phyloP scores from a whole-genome alignment of 1,140 invertebrate genomes.

The Cyclina sinensis region DNA sequence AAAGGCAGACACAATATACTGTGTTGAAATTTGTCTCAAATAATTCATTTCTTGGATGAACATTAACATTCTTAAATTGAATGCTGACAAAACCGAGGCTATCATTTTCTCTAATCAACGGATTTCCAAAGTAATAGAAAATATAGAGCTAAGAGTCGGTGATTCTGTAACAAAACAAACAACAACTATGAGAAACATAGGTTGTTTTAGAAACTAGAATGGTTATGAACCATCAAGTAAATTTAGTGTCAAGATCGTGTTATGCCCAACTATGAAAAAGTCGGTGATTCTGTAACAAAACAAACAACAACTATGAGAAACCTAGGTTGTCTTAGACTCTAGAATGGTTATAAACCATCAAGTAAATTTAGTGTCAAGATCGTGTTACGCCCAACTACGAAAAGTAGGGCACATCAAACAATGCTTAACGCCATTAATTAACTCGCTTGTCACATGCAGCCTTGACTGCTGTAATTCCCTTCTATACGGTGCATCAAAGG shows the following conservation, averaged over 20 bases:
- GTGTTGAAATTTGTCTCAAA: conserved; percentile 36
- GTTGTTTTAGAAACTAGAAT: neutral
- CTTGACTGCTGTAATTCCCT: conserved; percentile 45
- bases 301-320: conserved; percentile 8
- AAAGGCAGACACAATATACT: conserved; percentile 12
- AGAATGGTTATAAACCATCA: conserved; percentile 37
- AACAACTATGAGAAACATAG: neutral
- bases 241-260: conserved; percentile 27
- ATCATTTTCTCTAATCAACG: conserved; percentile 29
- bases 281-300: too few relatives aligned
- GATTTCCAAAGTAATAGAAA: neutral
- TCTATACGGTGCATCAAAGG: conserved; percentile 6
- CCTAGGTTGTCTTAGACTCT: neutral
- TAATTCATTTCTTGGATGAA: conserved; percentile 53
- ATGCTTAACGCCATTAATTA: conserved; percentile 22
- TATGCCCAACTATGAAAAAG: conserved; percentile 23
- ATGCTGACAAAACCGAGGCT: conserved; percentile 47
- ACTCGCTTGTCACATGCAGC: conserved; percentile 44
- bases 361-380: conserved; percentile 31
- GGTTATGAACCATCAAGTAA: conserved; percentile 41
- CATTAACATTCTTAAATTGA: conserved; percentile 56
- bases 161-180: conserved; percentile 25
- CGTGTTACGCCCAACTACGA: conserved; percentile 18
- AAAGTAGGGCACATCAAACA: conserved; percentile 31
- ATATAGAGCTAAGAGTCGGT: conserved; percentile 29